A percentile compares a stretch with the other conserved stretches of the same genome.
Conservation (phyloP, 2,888 invertebrate species). For the Nezara viridula region DNA sequence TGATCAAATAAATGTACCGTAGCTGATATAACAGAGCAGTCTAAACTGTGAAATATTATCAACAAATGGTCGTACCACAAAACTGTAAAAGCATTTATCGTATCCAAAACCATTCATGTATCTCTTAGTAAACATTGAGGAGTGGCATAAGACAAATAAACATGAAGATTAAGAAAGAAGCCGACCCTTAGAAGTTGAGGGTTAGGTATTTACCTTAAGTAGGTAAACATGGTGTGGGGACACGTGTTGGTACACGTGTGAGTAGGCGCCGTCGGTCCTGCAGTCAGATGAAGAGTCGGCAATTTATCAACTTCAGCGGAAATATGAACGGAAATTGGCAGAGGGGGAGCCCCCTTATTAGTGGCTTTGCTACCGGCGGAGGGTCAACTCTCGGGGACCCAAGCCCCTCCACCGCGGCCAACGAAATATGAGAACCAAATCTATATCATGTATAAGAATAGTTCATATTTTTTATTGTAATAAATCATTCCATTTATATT, state of each 20-base stretch:
- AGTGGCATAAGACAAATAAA: not conserved
- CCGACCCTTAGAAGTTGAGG: not conserved
- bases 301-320: conserved; percentile 48
- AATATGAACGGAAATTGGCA: conserved; percentile 22
- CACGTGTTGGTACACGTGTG: conserved; percentile 47
- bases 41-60: not conserved
- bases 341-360: conserved; percentile 22
- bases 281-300: conserved; percentile 19
- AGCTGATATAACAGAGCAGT: too few relatives aligned
- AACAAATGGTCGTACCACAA: not conserved
- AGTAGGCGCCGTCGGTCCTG: conserved; percentile 53
- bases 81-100: not conserved
- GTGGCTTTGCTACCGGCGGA: conserved; percentile 12
- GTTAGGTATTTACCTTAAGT: conserved; percentile 45
- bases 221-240: conserved; percentile 45
- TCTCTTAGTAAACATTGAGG: not conserved
- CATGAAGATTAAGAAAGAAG: not conserved
- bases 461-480: not conserved
- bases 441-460: not conserved
- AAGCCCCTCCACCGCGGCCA: not conserved
- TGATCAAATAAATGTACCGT: too few relatives aligned
- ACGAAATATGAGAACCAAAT: not conserved
- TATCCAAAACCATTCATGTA: not conserved
- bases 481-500: too few relatives aligned
- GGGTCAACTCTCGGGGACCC: not conserved